Evolutionary conservation across 2,888 invertebrate species (phyloP), one percentile per base, ranked within the genome.

Genomic region (Sphaerophoria taeniata): DNA sequence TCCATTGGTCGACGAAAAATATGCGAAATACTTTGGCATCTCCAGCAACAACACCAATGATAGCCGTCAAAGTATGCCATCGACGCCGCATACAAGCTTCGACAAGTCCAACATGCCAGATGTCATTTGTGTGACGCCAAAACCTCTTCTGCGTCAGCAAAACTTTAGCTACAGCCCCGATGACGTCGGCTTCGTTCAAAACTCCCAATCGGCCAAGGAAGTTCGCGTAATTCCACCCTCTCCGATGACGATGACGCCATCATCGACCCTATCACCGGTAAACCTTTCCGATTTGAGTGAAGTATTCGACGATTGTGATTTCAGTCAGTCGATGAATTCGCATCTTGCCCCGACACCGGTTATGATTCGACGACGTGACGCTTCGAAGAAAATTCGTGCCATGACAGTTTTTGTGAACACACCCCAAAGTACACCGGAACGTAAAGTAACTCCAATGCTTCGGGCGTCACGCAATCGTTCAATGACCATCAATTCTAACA

Each of bases 11-110:
- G 89, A 90, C 69, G 88, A 89, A 5, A 90, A 90, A 45, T 89
- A 87, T 74, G 90, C 90, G 24, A 91, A 91, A 80, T 92, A 90
- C 84, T 92, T 92, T 87, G 92, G 92, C 3, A 39, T 89, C n/a
- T 61, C 84, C n/a, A 45, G 36, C 43, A 69, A 6, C 39, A 43
- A 43, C 9, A 43, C 7, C 4, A 77, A 43, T 34, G 79, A 72
- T 84, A 79, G 31, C 55, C 78, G 63, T 51, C 75, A 39, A 55
- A 87, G 61, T 58, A 78, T 83, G 34, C 80, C 78, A 9, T 34
- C 73, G 55, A 51, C 75, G 58, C 53, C 87, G 51, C 78, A 65
- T 12, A 82, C 84, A 14, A 74, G 56, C 33, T 75, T 79, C 67
- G 77, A 77, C 60, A 80, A 73, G 36, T 71, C 58, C 49, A 87